Conservation (phyloP, 2,797 vertebrate species). For the Rhinophrynus dorsalis region DNA sequence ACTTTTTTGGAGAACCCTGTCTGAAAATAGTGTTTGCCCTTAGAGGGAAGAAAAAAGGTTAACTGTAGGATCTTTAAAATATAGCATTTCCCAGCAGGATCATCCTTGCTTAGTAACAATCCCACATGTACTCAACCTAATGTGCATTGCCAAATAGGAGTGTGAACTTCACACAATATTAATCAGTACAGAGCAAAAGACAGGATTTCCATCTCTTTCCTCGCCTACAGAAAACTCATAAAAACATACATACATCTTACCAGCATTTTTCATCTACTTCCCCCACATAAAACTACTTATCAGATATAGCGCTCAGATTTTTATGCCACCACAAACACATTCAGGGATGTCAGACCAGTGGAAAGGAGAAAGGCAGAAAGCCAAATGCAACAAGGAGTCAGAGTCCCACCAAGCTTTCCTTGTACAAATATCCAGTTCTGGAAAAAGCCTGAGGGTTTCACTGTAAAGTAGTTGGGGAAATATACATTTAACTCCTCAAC, state of each 20-base stretch:
- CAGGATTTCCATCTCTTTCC: background rate
- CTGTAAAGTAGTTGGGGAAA: too few relatives aligned
- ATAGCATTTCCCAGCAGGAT: too few relatives aligned
- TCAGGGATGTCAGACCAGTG: background rate
- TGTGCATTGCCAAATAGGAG: background rate
- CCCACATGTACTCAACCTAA: background rate
- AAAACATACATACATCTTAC: background rate
- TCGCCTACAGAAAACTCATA: background rate
- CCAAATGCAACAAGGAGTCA: background rate
- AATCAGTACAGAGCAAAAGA: background rate
- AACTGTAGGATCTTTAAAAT: too few relatives aligned
- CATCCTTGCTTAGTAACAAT: background rate
- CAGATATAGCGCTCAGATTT: background rate
- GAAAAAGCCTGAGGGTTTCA: too few relatives aligned
- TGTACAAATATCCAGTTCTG: too few relatives aligned
- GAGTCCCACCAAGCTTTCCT: too few relatives aligned
- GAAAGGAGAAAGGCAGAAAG: background rate
- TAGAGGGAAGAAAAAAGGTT: too few relatives aligned
- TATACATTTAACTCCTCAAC: too few relatives aligned
- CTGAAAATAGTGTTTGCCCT: too few relatives aligned
- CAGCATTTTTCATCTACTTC: background rate
- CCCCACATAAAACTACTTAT: background rate
- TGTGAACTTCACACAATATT: background rate
- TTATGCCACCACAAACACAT: slow-evolving; percentile 7
- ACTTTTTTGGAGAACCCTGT: too few relatives aligned